Evolutionary conservation across 2,113 vertebrate species (phyloP), one percentile per base, ranked within the genome.

Genomic region (Hippocampus guttulatus): DNA sequence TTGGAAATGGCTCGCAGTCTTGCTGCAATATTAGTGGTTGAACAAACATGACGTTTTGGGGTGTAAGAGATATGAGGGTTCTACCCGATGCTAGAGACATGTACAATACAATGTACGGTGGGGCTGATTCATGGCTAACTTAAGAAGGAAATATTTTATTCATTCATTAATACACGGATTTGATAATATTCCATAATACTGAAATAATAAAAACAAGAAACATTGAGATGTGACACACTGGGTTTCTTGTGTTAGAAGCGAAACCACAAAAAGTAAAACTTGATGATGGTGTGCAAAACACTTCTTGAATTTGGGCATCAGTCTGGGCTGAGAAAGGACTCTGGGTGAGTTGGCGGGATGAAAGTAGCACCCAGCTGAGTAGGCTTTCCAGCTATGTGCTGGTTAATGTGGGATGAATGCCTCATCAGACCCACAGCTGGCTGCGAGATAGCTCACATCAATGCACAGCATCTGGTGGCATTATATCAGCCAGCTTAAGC

Each of bases 401-500:
- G 79, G 70, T 82, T 73, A 76, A 40, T 58, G 38, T 30, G 51
- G 71, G 67, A 71, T 65, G 38, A 45, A 55, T 25, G 72, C 63
- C 70, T 79, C 73, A 78, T 78, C 77, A 70, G 62, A 67, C 67
- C 57, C 47, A 38, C n/a, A n/a, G 49, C 68, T 51, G 1, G 47
- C 52, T 71, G 64, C 71, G 58, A 57, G 67, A 75, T 54, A 54
- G 43, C 54, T 67, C 63, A 68, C 57, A 67, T 78, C 52, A 61
- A 43, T 33, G n/a, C 55, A 40, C 75, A 71, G 51, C 71, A 73
- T 75, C 71, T 73, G 12, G 52, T 76, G 71, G 73, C 64, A 82
- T 86, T 81, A 89, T 78, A 84, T 87, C 80, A 86, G 77, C 79
- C 76, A 87, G 77, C 83, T 87, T 86, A 82, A 81, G 68, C 49